Evolutionary conservation across 2,797 vertebrate species (phyloP).

Genomic region (Neostethus bicornis): DNA sequence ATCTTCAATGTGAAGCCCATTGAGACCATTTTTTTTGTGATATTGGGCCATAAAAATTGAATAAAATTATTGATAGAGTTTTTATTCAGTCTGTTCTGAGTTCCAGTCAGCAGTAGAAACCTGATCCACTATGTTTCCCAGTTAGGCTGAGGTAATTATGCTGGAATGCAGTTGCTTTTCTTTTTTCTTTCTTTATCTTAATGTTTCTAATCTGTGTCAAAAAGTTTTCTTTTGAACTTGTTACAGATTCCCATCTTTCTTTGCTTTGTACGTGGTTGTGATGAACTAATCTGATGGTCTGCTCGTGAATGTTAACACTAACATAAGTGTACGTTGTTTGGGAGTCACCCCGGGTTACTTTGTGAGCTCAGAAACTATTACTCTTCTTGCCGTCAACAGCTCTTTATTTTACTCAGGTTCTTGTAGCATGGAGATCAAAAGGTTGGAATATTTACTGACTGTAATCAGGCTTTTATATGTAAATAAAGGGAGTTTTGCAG

Average conservation of each 20-base stretch:
- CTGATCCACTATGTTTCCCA: too few relatives aligned
- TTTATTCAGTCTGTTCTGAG: too few relatives aligned
- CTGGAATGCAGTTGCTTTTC: background rate
- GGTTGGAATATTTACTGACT: too few relatives aligned
- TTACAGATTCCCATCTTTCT: too few relatives aligned
- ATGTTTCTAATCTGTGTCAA: background rate
- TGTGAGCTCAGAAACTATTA: background rate
- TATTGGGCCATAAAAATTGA: too few relatives aligned
- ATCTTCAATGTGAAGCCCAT: too few relatives aligned
- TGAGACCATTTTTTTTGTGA: too few relatives aligned
- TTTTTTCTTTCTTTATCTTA: background rate
- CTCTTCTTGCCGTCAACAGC: background rate
- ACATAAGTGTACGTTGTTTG: background rate
- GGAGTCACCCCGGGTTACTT: background rate
- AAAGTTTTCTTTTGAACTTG: too few relatives aligned
- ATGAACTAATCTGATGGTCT: background rate
- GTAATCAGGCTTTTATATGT: background rate
- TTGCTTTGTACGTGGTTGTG: background rate
- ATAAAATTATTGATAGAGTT: too few relatives aligned
- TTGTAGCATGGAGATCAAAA: background rate
- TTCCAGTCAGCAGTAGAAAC: too few relatives aligned
- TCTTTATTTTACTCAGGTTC: background rate
- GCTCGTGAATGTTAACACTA: background rate
- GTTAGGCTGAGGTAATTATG: background rate
- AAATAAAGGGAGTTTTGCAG: background rate